Percentiles rank a stretch among this genome's conserved stretches.
Evolutionary conservation across 2,888 invertebrate genomes (phyloP).

Genomic region (Chloromyia formosa): DNA sequence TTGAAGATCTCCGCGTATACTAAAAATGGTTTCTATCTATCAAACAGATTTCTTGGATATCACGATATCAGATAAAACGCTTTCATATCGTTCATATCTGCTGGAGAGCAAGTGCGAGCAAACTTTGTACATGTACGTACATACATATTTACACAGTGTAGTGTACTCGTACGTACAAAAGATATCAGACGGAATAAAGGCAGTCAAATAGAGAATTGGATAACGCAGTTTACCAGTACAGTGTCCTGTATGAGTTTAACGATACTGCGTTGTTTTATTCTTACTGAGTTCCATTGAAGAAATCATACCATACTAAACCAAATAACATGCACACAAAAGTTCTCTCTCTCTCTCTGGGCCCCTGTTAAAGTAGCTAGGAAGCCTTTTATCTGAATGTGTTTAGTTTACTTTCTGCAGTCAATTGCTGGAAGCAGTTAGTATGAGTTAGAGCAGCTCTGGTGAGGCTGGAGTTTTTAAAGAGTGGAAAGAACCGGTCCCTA

Average conservation of each 20-base stretch:
- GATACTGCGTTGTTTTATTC: too few relatives aligned
- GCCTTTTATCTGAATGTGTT: conserved; percentile 24
- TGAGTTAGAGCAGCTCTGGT: too few relatives aligned
- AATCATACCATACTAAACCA: too few relatives aligned
- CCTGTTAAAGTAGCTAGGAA: conserved; percentile 18
- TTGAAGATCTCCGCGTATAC: conserved; percentile 24
- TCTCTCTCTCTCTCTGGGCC: not conserved
- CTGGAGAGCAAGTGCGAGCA: conserved; percentile 14
- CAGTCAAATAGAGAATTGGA: not conserved
- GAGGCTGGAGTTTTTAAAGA: too few relatives aligned
- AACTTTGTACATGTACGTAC: not conserved
- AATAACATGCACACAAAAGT: not conserved
- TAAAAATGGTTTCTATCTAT: conserved; percentile 14
- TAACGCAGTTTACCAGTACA: not conserved
- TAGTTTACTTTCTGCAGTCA: conserved; percentile 1
- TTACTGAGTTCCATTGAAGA: too few relatives aligned
- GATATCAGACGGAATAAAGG: not conserved
- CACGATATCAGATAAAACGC: conserved; percentile 29
- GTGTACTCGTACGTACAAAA: too few relatives aligned
- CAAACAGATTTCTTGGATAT: conserved; percentile 31
- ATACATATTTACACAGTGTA: too few relatives aligned
- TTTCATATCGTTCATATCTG: conserved; percentile 12
- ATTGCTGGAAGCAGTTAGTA: not conserved
- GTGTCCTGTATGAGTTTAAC: too few relatives aligned
- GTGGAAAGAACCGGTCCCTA: not conserved